Conservation (phyloP, 2,888 invertebrate species). For the Ferdinandea cuprea region DNA sequence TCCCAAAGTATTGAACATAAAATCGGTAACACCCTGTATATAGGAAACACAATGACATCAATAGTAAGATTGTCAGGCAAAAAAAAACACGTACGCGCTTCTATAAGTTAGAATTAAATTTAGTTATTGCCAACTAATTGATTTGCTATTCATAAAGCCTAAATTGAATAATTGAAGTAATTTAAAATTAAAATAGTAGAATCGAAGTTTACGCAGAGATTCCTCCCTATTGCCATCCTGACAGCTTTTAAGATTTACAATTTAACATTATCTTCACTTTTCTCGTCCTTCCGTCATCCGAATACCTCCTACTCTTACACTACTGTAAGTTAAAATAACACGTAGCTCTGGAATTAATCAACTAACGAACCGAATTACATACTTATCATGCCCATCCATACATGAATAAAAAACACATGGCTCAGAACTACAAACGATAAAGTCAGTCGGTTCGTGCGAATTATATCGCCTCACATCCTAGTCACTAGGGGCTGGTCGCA, state of each 20-base stretch:
- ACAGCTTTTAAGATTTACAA: neutral
- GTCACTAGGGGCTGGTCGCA: slow-evolving; percentile 34
- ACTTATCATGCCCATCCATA: neutral
- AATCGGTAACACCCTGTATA: no score
- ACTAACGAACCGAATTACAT: slow-evolving; percentile 3
- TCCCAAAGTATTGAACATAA: no score
- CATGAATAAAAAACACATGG: neutral
- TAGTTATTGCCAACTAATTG: no score
- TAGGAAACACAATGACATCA: no score
- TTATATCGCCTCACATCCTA: slow-evolving; percentile 1
- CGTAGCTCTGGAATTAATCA: slow-evolving; percentile 10
- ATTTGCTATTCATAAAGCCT: no score
- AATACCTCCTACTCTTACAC: neutral
- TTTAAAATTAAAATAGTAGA: no score
- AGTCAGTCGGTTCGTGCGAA: slow-evolving; percentile 52
- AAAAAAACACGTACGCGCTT: no score
- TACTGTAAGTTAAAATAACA: neutral
- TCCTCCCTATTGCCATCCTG: neutral
- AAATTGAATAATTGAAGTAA: no score
- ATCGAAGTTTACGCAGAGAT: no score
- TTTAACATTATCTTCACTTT: neutral
- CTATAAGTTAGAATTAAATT: no score
- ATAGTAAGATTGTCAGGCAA: no score
- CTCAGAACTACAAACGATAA: neutral
- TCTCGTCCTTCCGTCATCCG: neutral